phyloP scores from a whole-genome alignment of 2,888 invertebrate species.

The Bibio marci region DNA sequence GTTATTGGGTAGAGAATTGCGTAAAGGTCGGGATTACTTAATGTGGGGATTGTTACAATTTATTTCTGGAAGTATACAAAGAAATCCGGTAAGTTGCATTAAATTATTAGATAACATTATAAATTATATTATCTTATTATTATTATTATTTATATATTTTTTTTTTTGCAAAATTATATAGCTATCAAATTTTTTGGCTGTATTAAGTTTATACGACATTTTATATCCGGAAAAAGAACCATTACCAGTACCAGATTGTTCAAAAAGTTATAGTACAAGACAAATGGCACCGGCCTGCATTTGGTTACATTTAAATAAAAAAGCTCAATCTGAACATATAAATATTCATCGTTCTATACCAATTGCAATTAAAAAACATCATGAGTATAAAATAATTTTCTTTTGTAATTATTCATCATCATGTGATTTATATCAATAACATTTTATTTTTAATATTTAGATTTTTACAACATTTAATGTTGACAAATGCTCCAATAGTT shows the following conservation, averaged over 20 bases:
- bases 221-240: slow-evolving; percentile 87
- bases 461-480: slow-evolving; percentile 69
- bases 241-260: slow-evolving; percentile 74
- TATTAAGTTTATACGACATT: slow-evolving; percentile 78
- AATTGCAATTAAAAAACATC: slow-evolving; percentile 61
- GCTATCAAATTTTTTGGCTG: slow-evolving; percentile 73
- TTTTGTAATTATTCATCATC: slow-evolving; percentile 2
- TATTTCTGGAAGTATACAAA: slow-evolving; percentile 89
- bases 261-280: slow-evolving; percentile 62
- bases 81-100: slow-evolving; percentile 53
- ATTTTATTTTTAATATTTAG: slow-evolving; percentile 30
- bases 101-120: background rate
- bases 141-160: slow-evolving; percentile 5
- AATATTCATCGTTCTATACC: slow-evolving; percentile 64
- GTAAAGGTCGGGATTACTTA: slow-evolving; percentile 87
- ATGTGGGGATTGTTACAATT: slow-evolving; percentile 98
- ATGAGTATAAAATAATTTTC: slow-evolving; percentile 42
- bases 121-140: background rate
- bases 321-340: slow-evolving; percentile 74
- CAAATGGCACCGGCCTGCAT: slow-evolving; percentile 85
- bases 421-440: background rate
- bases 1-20: slow-evolving; percentile 60
- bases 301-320: slow-evolving; percentile 90
- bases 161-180: slow-evolving; percentile 18
- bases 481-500: slow-evolving; percentile 46